Evolutionary conservation across 2,113 vertebrate species (phyloP).

Genomic region (Acanthochromis polyacanthus): DNA sequence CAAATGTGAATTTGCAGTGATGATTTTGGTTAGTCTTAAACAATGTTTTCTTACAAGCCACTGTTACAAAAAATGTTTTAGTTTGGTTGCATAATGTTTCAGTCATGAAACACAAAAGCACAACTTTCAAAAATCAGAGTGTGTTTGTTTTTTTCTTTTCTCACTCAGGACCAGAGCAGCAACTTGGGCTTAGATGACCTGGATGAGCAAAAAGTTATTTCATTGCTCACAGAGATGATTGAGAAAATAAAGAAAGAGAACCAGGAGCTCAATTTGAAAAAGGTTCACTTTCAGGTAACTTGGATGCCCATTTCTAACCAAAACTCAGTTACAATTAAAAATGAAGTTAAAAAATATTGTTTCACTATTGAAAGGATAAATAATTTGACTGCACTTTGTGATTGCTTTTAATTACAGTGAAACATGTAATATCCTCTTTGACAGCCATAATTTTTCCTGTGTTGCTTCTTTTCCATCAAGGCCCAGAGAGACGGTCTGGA

Average conservation of each 20-base stretch:
- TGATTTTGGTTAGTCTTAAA: too few species aligned
- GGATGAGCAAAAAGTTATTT: conserved; percentile 71
- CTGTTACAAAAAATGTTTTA: too few species aligned
- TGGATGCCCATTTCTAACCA: background rate
- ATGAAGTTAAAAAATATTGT: background rate
- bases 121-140: background rate
- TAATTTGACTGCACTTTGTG: background rate
- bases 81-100: too few species aligned
- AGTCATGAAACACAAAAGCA: too few species aligned
- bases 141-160: background rate
- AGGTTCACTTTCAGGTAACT: conserved; percentile 79
- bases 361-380: conserved; percentile 1
- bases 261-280: conserved; percentile 72
- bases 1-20: too few species aligned
- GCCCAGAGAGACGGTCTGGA: conserved; percentile 85
- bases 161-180: background rate
- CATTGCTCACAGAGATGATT: conserved; percentile 74
- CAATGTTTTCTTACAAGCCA: too few species aligned
- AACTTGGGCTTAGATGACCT: conserved; percentile 59
- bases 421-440: background rate
- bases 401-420: background rate
- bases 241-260: conserved; percentile 81
- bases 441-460: background rate
- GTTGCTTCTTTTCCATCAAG: conserved; percentile 68
- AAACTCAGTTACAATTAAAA: too few species aligned